These are phyloP conservation scores for Lepidotrigona ventralis DNA, from an alignment of 1,140 invertebrate genomes.

Conservation along the genomic window DNA sequence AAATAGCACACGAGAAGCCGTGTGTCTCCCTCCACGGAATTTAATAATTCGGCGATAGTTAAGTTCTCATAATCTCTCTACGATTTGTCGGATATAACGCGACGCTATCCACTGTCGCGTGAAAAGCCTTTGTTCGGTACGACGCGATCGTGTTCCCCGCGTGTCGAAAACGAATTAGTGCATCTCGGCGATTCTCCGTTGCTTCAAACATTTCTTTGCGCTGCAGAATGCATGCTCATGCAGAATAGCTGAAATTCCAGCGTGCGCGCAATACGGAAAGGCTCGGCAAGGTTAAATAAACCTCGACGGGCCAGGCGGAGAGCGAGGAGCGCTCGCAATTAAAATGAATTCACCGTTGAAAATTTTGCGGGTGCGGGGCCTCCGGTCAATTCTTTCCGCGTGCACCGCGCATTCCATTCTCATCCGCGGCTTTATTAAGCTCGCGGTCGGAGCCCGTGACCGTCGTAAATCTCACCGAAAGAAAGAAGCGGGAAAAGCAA, in stretches of 20 bases:
- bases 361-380: constrained; percentile 1
- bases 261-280: background rate
- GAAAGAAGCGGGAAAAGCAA: background rate
- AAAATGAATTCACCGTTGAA: constrained; percentile 41
- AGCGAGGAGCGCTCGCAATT: constrained; percentile 1
- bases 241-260: constrained; percentile 24
- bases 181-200: background rate
- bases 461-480: constrained; percentile 53
- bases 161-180: background rate
- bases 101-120: background rate
- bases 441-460: constrained; percentile 18
- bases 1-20: too few species aligned
- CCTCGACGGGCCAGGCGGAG: background rate
- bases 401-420: constrained; percentile 44
- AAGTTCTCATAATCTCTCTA: background rate
- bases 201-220: background rate
- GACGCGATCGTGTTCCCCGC: background rate
- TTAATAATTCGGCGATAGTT: background rate
- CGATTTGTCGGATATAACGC: background rate
- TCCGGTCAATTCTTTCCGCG: constrained; percentile 16
- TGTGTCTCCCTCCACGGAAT: background rate
- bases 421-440: constrained; percentile 52
- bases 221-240: too few species aligned
- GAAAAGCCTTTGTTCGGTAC: background rate
- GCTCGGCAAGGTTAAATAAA: constrained; percentile 19